Base-by-base conservation (phyloP, 2,113 vertebrate species). In the Crotophaga sulcirostris region DNA sequence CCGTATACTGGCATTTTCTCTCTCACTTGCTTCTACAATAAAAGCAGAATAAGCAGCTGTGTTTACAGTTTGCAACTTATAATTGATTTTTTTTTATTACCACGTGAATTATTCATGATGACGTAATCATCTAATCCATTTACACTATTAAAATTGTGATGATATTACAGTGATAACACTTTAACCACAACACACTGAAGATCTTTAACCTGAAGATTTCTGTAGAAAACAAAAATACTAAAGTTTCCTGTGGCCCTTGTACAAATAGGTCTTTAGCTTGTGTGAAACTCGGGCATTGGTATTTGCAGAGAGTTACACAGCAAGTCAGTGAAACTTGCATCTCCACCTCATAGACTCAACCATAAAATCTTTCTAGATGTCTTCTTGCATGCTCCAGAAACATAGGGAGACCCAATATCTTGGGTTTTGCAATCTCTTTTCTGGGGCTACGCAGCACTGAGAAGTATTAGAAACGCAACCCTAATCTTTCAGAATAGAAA, bases 21-120 rank as follows among this genome's bases (percentile, higher is more conserved):
- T 72, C 47, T 74, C 42, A 62, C 85, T 88, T 74, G 6, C 13
- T 67, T 84, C 55, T 70, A 60, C 36, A 92, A 40, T 69, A 68
- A 90, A 91, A 94, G n/a, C 31, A 92, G 60, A 92, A 85, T 33
- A 95, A 84, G 28, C 23, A 93, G 47, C n/a, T 84, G 52, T 66
- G 38, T 85, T 96, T 96, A 82, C 70, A 62, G 40, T 73, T 93
- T 64, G 31, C 60, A 68, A 49, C 25, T 83, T 36, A 31, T 26
- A 84, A 33, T 44, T 73, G 18, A 9, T 72, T 68, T 38, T 72
- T n/a, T 83, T 85, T 93, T 62, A 89, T 79, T 76, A 79, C 33
- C 24, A 47, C 34, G 34, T 45, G 42, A 70, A 83, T 67, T 80
- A 67, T 67, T 89, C 40, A 55, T 17, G 8, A 24, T 51, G 12